phyloP scores from a whole-genome alignment of 2,888 invertebrate genomes.

The Gari tellinella region DNA sequence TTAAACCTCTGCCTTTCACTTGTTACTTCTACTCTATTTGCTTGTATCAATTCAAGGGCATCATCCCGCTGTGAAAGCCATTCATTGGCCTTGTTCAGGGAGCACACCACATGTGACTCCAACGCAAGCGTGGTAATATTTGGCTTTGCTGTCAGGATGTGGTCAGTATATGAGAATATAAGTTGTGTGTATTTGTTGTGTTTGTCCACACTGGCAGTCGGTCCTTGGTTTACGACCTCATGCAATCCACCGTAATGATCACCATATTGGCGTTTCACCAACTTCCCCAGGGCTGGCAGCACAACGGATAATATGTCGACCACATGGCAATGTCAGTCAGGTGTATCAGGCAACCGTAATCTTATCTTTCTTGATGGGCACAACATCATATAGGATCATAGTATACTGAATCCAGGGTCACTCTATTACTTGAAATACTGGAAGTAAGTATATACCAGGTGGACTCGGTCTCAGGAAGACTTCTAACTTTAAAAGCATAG shows the following conservation, averaged over 20 bases:
- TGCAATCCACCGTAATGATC: slow-evolving; percentile 23
- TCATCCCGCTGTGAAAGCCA: too few species aligned
- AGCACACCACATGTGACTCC: slow-evolving; percentile 14
- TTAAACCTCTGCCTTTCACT: too few species aligned
- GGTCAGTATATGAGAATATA: slow-evolving; percentile 19
- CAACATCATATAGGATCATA: slow-evolving; percentile 21
- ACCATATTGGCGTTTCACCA: slow-evolving; percentile 11
- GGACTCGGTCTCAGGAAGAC: too few species aligned
- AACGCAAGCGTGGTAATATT: slow-evolving; percentile 19
- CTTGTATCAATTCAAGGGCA: too few species aligned
- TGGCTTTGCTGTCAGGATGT: slow-evolving; percentile 16
- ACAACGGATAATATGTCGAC: slow-evolving; percentile 22
- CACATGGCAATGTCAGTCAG: slow-evolving; percentile 29
- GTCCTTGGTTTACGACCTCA: too few species aligned
- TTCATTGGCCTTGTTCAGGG: too few species aligned
- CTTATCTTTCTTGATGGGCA: slow-evolving; percentile 24
- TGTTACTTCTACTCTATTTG: too few species aligned
- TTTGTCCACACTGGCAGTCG: neutral
- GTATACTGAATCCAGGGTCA: too few species aligned
- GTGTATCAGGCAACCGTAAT: slow-evolving; percentile 25
- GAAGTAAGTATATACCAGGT: too few species aligned
- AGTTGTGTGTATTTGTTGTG: slow-evolving; percentile 12
- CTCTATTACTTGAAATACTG: too few species aligned
- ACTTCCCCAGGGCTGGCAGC: slow-evolving; percentile 21
- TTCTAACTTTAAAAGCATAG: too few species aligned